A percentile compares a stretch with the other conserved stretches of the same genome.
phyloP scores from a whole-genome alignment of 2,888 invertebrate genomes.

The Apamea crenata region DNA sequence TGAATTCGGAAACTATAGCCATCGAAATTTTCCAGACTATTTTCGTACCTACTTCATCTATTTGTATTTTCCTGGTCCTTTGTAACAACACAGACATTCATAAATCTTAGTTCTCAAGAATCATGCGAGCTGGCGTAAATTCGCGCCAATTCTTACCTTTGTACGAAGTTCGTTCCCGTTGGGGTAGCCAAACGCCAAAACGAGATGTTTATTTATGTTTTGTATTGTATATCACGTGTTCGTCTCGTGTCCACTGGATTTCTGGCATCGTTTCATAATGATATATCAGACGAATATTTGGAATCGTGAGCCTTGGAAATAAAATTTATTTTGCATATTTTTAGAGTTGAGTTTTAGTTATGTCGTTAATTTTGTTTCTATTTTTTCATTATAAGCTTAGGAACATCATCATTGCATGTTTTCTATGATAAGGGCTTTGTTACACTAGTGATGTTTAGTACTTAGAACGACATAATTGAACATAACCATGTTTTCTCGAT shows the following conservation, averaged over 20 bases:
- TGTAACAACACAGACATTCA: neutral
- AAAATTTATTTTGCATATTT: neutral
- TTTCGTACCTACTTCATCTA: neutral
- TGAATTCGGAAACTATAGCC: neutral
- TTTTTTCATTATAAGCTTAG: neutral
- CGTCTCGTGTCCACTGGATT: conserved; percentile 55
- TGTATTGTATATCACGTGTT: conserved; percentile 58
- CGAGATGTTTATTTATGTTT: conserved; percentile 65
- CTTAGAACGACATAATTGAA: conserved; percentile 3
- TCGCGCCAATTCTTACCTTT: conserved; percentile 58
- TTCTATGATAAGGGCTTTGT: neutral
- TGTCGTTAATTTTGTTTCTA: neutral
- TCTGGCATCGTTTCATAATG: conserved; percentile 44
- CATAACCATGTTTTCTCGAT: conserved; percentile 10
- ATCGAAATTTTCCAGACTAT: conserved; percentile 5
- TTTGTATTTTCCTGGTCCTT: neutral
- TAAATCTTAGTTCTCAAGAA: conserved; percentile 33
- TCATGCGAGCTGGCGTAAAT: conserved; percentile 45
- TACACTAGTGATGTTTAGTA: conserved; percentile 4
- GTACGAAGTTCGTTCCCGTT: conserved; percentile 59
- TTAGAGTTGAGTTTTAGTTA: neutral
- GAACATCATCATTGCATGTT: neutral
- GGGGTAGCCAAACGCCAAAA: conserved; percentile 72
- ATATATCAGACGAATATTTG: conserved; percentile 14
- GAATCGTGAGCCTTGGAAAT: neutral